Evolutionary conservation across 1,140 invertebrate species (phyloP).

Genomic region (Oryzaephilus surinamensis): DNA sequence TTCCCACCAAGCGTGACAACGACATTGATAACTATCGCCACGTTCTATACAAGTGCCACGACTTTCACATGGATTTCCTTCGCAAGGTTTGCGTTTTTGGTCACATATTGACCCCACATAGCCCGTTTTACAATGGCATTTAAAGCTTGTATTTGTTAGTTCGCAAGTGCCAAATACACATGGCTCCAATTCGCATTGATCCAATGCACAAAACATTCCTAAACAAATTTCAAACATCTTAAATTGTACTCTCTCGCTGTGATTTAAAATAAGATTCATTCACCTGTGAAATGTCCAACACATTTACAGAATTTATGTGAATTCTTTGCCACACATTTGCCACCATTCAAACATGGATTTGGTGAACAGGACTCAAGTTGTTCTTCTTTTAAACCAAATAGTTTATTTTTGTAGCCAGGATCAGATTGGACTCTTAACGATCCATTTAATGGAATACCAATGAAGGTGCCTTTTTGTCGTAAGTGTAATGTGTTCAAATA

Average conservation of each 20-base stretch:
- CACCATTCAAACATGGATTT: slow-evolving; percentile 56
- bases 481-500: slow-evolving; percentile 50
- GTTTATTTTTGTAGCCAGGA: slow-evolving; percentile 47
- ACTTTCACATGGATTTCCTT: slow-evolving; percentile 56
- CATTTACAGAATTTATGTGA: slow-evolving; percentile 51
- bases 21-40: slow-evolving; percentile 50
- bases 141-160: slow-evolving; percentile 41
- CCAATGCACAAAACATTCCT: slow-evolving; percentile 59
- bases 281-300: slow-evolving; percentile 48
- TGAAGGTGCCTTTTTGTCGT: slow-evolving; percentile 38
- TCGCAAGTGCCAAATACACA: slow-evolving; percentile 61
- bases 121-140: slow-evolving; percentile 50
- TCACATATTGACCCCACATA: slow-evolving; percentile 56
- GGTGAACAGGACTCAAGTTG: slow-evolving; percentile 53
- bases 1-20: slow-evolving; percentile 55
- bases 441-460: slow-evolving; percentile 44
- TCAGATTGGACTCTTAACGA: slow-evolving; percentile 39
- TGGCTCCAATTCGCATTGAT: slow-evolving; percentile 57
- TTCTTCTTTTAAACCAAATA: slow-evolving; percentile 43
- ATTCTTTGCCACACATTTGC: slow-evolving; percentile 46
- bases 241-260: not conserved
- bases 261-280: slow-evolving; percentile 1
- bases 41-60: slow-evolving; percentile 55
- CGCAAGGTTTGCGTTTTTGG: slow-evolving; percentile 53
- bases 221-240: slow-evolving; percentile 1